These are phyloP conservation scores for Epizoanthus stellaris DNA, from an alignment of 92 coral and sea anemone genomes.

Conservation along the genomic window DNA sequence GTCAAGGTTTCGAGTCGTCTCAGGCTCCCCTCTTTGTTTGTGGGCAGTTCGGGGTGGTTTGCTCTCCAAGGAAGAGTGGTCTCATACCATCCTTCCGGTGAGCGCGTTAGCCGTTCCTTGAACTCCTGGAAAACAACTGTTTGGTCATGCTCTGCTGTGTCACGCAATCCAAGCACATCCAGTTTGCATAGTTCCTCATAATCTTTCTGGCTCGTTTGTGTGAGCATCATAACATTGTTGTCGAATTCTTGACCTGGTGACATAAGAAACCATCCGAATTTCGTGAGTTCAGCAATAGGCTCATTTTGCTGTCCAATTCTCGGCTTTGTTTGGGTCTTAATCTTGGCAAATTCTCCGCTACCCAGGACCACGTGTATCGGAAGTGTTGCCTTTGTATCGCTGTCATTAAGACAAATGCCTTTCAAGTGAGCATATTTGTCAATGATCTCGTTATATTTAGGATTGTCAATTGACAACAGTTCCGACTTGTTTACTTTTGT, in stretches of 20 bases:
- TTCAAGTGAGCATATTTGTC: too few species aligned
- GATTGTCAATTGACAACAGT: too few species aligned
- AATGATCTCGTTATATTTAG: too few species aligned
- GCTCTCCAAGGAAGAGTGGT: conserved; percentile 66
- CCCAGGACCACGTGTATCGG: too few species aligned
- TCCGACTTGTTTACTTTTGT: too few species aligned
- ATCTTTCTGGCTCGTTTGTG: conserved; percentile 52
- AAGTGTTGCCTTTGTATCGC: too few species aligned
- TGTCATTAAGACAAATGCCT: too few species aligned
- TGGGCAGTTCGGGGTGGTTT: conserved; percentile 55
- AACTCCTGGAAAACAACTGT: conserved; percentile 49
- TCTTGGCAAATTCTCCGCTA: too few species aligned
- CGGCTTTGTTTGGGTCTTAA: too few species aligned
- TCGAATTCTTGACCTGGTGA: conserved; percentile 44
- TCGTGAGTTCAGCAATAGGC: conserved; percentile 54
- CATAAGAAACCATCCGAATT: conserved; percentile 60
- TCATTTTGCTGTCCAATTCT: conserved; percentile 32
- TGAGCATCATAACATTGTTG: conserved; percentile 33
- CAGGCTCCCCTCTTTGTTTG: conserved; percentile 61
- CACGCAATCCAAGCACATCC: conserved; percentile 61
- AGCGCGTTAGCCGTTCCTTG: conserved; percentile 53
- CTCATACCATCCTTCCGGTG: conserved; percentile 69
- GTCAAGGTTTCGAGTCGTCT: conserved; percentile 44
- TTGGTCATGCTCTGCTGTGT: conserved; percentile 61
- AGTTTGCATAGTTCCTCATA: conserved; percentile 57